Evolutionary conservation across 2,113 vertebrate genomes (phyloP), one percentile per base, ranked within the genome.

Genomic region (Brienomyrus brachyistius): DNA sequence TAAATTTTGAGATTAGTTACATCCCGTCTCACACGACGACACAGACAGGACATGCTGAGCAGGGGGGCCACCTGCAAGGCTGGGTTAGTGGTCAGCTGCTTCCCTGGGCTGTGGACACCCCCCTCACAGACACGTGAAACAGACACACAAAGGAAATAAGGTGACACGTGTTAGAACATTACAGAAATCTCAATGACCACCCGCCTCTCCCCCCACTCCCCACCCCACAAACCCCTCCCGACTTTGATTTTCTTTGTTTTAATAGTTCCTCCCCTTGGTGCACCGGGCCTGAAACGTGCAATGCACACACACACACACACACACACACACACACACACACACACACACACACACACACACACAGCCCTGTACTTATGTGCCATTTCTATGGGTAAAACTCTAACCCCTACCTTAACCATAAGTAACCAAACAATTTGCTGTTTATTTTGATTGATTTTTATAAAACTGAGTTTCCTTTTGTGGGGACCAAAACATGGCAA

Each of bases 41-140:
- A 40, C 70, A 0, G 27, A 40, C 70, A 31, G 70, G 70, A 35
- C 31, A 8, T 40, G 70, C 70, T 77, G 70, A 77, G 59, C 9
- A 8, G 0, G 9, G 70, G 66, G 70, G 27, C 27, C 51, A 17
- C 31, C 85, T 54, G 48, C 50, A 6, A 31, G 23, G 51, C 15
- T 54, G 47, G 17, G 15, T 31, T 35, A 87, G 51, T 40, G 21
- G 83, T 85, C 83, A 85, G 50, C 27, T 87, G 27, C 31, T 87
- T 52, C 85, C 50, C 48, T 17, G n/a, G 84, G 19, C 47, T 93
- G 92, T 89, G 1, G 85, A 89, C 89, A 91, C 4, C 47, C 83
- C 83, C 88, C 43, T 43, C 83, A 5, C 89, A 70, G 56, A 40
- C 45, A 13, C 27, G 21, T 13, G 27, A 35, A 40, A 52, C 77